phyloP scores from a whole-genome alignment of 2,113 vertebrate genomes.

The Engystomops pustulosus region DNA sequence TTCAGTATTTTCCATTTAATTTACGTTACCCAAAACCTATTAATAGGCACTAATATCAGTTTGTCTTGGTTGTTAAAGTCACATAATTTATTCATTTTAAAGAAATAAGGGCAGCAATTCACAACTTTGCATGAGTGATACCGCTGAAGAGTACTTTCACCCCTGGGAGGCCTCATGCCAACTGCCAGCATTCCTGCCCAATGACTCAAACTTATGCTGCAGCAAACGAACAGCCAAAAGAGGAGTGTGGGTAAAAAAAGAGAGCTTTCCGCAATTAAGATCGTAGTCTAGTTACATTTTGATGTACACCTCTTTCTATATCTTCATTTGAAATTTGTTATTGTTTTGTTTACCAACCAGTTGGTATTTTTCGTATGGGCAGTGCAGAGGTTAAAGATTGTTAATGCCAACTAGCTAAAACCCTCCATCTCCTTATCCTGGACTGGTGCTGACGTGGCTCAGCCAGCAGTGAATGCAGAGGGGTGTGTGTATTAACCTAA shows the following conservation, averaged over 20 bases:
- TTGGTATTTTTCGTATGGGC: neutral
- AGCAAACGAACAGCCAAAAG: conserved; percentile 5
- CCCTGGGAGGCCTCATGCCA: neutral
- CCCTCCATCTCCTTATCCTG: conserved; percentile 15
- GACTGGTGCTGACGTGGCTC: conserved; percentile 50
- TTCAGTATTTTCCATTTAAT: no score
- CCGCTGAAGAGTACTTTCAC: neutral
- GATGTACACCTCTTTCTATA: neutral
- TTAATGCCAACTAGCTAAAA: conserved; percentile 39
- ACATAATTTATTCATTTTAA: neutral
- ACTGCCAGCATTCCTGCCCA: conserved; percentile 48
- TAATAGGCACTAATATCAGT: neutral
- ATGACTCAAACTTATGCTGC: conserved; percentile 36
- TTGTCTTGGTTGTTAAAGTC: neutral
- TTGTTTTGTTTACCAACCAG: neutral
- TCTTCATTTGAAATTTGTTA: neutral
- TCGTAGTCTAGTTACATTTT: neutral
- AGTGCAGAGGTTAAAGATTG: conserved; percentile 26
- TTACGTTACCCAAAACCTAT: neutral
- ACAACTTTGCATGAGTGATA: neutral
- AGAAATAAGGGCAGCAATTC: neutral
- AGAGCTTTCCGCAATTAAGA: neutral
- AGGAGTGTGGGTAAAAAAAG: neutral
- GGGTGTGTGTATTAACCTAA: conserved; percentile 11
- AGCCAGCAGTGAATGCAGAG: conserved; percentile 15